phyloP scores from a whole-genome alignment of 2,797 vertebrate genomes.

The Manis pentadactyla region DNA sequence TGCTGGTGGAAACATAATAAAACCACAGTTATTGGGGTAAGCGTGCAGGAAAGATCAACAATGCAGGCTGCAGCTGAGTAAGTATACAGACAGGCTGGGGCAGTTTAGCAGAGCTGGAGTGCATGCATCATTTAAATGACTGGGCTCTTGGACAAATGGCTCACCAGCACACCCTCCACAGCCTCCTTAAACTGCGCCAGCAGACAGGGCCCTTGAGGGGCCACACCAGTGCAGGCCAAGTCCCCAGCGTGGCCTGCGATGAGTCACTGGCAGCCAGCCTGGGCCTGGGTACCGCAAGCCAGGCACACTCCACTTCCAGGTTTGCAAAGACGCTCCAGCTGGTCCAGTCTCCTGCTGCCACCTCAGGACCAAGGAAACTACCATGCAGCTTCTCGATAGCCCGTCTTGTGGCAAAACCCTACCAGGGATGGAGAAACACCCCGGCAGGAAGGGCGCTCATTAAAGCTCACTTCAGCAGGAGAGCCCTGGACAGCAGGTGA shows the following conservation, averaged over 20 bases:
- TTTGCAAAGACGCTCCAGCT: no score
- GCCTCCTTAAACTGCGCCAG: neutral
- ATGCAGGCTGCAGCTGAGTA: neutral
- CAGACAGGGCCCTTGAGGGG: no score
- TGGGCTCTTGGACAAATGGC: neutral
- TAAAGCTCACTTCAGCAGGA: rapidly evolving
- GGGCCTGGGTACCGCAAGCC: rapidly evolving
- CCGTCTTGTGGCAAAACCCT: neutral
- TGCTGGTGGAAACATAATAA: neutral
- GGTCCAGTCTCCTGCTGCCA: neutral
- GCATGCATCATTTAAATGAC: no score
- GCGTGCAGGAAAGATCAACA: rapidly evolving
- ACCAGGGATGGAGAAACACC: neutral
- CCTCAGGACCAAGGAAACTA: neutral
- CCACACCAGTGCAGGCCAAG: no score
- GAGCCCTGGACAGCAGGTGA: no score
- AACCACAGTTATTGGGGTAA: rapidly evolving
- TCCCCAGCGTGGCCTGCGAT: neutral
- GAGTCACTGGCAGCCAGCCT: neutral
- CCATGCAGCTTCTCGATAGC: rapidly evolving
- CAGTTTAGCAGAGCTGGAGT: rapidly evolving
- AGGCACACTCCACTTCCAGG: rapidly evolving
- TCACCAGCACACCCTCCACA: neutral
- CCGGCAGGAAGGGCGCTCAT: rapidly evolving
- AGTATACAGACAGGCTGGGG: neutral